A percentile compares a stretch with the other conserved stretches of the same genome.
Conservation (phyloP, 2,797 vertebrate species). For the Cephalopachus bancanus region DNA sequence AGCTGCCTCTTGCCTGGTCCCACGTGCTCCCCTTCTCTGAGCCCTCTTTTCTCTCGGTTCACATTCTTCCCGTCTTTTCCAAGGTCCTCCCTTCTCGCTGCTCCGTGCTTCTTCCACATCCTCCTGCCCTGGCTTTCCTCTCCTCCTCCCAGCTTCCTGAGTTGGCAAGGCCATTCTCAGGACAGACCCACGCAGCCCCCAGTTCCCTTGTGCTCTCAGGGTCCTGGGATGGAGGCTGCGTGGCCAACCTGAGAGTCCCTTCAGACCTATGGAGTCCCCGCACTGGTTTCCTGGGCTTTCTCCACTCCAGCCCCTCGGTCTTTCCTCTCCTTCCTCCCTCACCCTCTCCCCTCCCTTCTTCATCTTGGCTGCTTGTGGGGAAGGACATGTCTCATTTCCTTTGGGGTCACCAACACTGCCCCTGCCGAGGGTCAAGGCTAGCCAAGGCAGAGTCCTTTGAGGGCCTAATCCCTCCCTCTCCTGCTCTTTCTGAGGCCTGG, state of each 20-base stretch:
- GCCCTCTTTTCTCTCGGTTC: neutral
- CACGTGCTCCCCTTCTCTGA: accelerated
- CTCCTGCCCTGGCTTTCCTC: neutral
- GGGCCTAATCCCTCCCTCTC: neutral
- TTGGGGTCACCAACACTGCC: neutral
- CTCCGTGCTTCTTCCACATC: neutral
- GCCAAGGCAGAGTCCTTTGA: neutral
- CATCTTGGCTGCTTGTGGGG: neutral
- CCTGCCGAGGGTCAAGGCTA: neutral
- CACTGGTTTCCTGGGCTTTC: neutral
- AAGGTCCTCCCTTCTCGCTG: neutral
- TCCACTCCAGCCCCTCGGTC: neutral
- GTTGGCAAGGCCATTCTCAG: neutral
- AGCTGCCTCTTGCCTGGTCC: neutral
- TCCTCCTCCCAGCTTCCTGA: neutral
- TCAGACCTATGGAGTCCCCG: neutral
- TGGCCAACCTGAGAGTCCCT: neutral
- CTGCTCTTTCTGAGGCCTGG: neutral
- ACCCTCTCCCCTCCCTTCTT: neutral
- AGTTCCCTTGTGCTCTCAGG: neutral
- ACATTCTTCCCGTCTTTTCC: neutral
- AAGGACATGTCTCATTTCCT: neutral
- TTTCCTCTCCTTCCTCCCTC: neutral
- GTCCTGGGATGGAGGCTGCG: neutral
- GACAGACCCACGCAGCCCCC: neutral